A percentile compares a stretch with the other conserved stretches of the same genome.
These are phyloP conservation scores for Zenarchopterus dispar DNA, from an alignment of 2,797 vertebrate genomes.

Conservation along the genomic window DNA sequence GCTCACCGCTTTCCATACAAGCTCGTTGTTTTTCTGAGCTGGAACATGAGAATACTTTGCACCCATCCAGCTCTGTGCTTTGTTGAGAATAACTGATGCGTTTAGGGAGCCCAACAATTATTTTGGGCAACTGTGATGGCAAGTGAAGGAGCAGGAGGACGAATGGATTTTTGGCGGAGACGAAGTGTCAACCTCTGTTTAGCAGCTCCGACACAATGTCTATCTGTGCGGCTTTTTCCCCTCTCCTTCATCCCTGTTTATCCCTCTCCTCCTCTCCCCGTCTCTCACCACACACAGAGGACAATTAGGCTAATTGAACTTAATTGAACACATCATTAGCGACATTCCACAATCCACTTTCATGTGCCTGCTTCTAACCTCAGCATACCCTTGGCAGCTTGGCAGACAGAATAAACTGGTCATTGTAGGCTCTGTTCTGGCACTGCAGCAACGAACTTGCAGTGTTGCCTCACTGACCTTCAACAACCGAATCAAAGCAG, in stretches of 20 bases:
- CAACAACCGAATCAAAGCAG: constrained; percentile 19
- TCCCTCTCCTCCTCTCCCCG: constrained; percentile 8
- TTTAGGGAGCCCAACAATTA: constrained; percentile 71
- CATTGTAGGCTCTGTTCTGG: constrained; percentile 66
- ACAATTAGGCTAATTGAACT: constrained; percentile 77
- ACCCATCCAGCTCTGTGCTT: constrained; percentile 37
- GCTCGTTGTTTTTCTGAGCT: constrained; percentile 17
- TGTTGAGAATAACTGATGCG: constrained; percentile 61
- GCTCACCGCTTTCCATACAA: background rate
- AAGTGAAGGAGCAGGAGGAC: constrained; percentile 30
- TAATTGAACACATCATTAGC: constrained; percentile 79
- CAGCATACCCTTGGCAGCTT: constrained; percentile 17
- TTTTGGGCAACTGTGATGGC: constrained; percentile 50
- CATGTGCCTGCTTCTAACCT: constrained; percentile 37
- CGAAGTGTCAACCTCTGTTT: constrained; percentile 56
- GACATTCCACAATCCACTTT: constrained; percentile 67
- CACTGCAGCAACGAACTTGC: constrained; percentile 25
- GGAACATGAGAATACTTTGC: constrained; percentile 51
- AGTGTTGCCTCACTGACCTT: constrained; percentile 26
- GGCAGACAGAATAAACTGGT: constrained; percentile 44
- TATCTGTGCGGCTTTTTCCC: constrained; percentile 44
- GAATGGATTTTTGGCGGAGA: constrained; percentile 60
- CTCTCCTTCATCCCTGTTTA: constrained; percentile 32
- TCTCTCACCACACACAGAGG: constrained; percentile 52
- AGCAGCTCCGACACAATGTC: constrained; percentile 56